Base-by-base conservation (phyloP, 2,888 invertebrate genomes). In the Hoplodrina blanda region DNA sequence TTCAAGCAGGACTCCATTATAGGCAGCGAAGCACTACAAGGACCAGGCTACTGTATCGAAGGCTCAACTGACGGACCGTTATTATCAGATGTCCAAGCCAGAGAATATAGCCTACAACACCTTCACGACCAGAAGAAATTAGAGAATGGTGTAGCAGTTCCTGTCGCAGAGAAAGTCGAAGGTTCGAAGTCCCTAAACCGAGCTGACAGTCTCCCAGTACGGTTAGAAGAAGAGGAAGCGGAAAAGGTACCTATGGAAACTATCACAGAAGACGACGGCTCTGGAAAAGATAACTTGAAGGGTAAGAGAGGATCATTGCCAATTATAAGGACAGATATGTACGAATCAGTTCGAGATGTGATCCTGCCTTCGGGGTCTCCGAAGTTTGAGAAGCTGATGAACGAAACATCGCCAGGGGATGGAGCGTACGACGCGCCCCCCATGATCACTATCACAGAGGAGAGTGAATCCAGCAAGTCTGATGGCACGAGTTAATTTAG, bases 1-100 rank as follows among this genome's bases (percentile, higher is more conserved):
- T 96, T 97, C 78, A 97, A 97, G 81, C 96, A 97, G 87, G 96
- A 97, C 87, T 94, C 96, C 1, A 95, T 96, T 7, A 96, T 96
- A 73, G 94, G 94, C 4, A 95, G 89, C 33, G 96, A 96, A 33
- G 91, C 88, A 17, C 78, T 94, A 17, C 94, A 94, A 87, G 95
- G 94, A 0, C 95, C 95, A 6, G 95, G 93, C 5, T 96, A 96
- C 62, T 94, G 94, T 63, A 92, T 96, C 30, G 96, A 96, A 87
- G 96, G 96, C 0, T 96, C 96, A 0, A 95, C 94, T 17, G 96
- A 96, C 57, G 96, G 96, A 2, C 96, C 96, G 0, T 82, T 96
- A 66, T 83, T 96, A 17, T 96, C 96, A 6, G 96, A 96, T 83
- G 94, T 95, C 0, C 95, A 95, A 84, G 96, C 95, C 0, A 90